phyloP scores from a whole-genome alignment of 2,113 vertebrate species.

The Nanorana parkeri region DNA sequence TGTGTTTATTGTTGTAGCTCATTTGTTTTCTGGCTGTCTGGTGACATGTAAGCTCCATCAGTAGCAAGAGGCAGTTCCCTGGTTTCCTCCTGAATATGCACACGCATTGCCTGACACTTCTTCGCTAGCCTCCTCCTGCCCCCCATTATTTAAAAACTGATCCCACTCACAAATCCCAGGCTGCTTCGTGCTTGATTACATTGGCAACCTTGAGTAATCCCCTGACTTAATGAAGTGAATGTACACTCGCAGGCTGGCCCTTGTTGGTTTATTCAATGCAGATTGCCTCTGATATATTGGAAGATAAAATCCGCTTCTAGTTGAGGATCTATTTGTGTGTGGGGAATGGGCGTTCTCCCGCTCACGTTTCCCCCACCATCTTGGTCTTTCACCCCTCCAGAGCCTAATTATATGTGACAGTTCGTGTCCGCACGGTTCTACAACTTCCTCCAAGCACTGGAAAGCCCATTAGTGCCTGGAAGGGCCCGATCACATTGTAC shows the following conservation, averaged over 20 bases:
- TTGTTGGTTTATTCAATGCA: constrained; percentile 78
- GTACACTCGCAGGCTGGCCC: constrained; percentile 76
- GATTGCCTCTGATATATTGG: constrained; percentile 70
- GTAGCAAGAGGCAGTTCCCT: constrained; percentile 57
- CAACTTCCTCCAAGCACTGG: constrained; percentile 57
- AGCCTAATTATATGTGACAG: constrained; percentile 68
- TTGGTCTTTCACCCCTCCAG: constrained; percentile 56
- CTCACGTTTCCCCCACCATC: background rate
- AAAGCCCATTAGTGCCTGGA: constrained; percentile 57
- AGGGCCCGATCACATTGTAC: background rate
- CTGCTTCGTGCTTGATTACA: constrained; percentile 96
- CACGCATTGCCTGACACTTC: constrained; percentile 77
- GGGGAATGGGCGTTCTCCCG: background rate
- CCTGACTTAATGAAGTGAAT: constrained; percentile 91
- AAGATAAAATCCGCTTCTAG: constrained; percentile 28
- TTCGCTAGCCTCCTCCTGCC: constrained; percentile 73
- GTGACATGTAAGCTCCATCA: constrained; percentile 70
- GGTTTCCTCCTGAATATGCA: constrained; percentile 61
- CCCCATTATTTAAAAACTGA: constrained; percentile 83
- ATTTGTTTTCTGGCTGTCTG: constrained; percentile 70
- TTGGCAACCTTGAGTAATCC: constrained; percentile 92
- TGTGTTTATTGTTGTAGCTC: constrained; percentile 71
- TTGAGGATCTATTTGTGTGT: background rate
- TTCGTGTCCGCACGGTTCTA: constrained; percentile 64
- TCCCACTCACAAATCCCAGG: constrained; percentile 85